Evolutionary conservation across 2,113 vertebrate genomes (phyloP), one percentile per base, ranked within the genome.

Genomic region (Scytalopus superciliaris): DNA sequence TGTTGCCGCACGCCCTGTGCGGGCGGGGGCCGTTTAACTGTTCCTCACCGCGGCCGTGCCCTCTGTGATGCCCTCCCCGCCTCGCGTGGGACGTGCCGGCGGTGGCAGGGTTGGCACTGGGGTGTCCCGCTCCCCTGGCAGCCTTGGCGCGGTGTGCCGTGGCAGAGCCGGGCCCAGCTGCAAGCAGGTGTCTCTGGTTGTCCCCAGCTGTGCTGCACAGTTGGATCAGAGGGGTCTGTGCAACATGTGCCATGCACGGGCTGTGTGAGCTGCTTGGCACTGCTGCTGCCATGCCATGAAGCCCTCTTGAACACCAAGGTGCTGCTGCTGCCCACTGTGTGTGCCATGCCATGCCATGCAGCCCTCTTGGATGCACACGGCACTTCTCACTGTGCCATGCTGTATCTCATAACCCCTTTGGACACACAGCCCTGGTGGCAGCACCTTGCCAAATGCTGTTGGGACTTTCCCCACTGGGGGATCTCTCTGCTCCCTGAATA

Each of bases 161-260:
- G 49, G 77, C 40, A 3, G 30, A 49, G 75, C 45, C 33, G 1
- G n/a, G 81, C 53, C 21, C 42, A 30, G 68, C 69, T 64, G 70
- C 49, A 11, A 76, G 93, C 52, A 49, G 60, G 76, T 30, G 50
- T 53, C 56, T 79, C 8, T 0, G 28, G 24, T 14, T 37, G 89
- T 79, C 6, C 16, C 57, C 16, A 9, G 79, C 72, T 75, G 80
- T 63, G 87, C 23, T 0, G 2, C 3, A 0, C 37, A 1, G 70
- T 79, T 19, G 62, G 62, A n/a, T 4, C 3, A 0, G 47, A 8
- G n/a, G 9, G 23, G 7, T 40, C 24, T 0, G 1, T 10, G 80
- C 39, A 0, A 21, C 9, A 4, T 6, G 60, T 75, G 70, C 60
- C 19, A 0, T 0, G 14, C 13, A 0, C 0, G 4, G n/a, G 56